phyloP scores from a whole-genome alignment of 2,888 invertebrate species.

The Apamea crenata region DNA sequence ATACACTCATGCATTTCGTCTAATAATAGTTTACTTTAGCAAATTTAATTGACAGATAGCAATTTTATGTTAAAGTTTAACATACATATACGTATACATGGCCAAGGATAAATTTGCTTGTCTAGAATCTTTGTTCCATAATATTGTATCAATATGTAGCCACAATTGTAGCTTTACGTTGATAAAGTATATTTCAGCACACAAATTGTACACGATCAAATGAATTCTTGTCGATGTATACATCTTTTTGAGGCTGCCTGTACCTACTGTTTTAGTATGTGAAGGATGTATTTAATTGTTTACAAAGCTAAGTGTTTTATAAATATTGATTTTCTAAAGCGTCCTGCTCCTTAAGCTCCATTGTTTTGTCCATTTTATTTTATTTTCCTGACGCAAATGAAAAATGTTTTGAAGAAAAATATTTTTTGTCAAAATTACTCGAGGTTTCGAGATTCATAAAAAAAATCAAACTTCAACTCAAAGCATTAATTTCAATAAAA shows the following conservation, averaged over 20 bases:
- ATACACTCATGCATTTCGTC: too few species aligned
- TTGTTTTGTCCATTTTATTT: too few species aligned
- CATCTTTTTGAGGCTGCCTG: background rate
- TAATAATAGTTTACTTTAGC: too few species aligned
- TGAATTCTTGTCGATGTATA: background rate
- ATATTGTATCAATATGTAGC: background rate
- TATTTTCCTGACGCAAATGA: background rate
- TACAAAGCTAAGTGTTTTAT: background rate
- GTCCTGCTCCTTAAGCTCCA: too few species aligned
- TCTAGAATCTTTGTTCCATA: too few species aligned
- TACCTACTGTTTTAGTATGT: background rate
- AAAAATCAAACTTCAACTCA: background rate
- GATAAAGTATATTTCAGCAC: background rate
- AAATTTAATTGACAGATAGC: too few species aligned
- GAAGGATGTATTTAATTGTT: background rate
- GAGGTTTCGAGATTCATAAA: background rate
- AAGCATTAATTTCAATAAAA: background rate
- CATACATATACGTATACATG: background rate
- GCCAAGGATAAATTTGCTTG: background rate
- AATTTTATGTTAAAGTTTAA: background rate
- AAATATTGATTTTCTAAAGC: background rate
- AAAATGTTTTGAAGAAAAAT: background rate
- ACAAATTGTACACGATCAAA: background rate
- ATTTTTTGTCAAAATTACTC: background rate
- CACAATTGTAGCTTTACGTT: background rate